A percentile compares a stretch with the other conserved stretches of the same genome.
Conservation (phyloP, 92 coral and sea anemone species). For the Palythoa heliodiscus region DNA sequence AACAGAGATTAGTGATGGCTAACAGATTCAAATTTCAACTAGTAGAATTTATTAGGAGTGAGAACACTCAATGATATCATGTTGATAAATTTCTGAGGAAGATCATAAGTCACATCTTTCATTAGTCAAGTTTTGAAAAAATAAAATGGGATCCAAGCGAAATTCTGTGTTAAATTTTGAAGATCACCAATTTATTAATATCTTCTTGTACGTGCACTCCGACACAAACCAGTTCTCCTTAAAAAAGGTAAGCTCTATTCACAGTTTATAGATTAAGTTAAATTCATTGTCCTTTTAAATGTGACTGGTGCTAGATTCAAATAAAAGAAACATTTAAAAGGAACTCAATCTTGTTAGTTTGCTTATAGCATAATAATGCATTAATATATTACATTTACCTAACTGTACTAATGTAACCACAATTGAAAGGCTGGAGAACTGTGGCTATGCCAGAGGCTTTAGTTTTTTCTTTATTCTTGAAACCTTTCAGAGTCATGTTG, state of each 20-base stretch:
- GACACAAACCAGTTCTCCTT: constrained; percentile 51
- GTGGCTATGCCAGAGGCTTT: background rate
- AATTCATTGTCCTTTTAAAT: background rate
- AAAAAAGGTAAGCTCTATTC: constrained; percentile 16
- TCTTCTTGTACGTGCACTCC: constrained; percentile 72
- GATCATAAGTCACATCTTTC: constrained; percentile 5
- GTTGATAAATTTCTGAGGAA: constrained; percentile 2
- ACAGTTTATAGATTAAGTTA: background rate
- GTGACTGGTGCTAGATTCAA: background rate
- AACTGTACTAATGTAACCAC: background rate
- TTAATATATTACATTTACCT: background rate
- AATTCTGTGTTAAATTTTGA: constrained; percentile 54
- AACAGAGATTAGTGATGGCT: background rate
- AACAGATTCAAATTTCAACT: background rate
- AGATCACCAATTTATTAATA: constrained; percentile 77
- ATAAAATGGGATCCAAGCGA: constrained; percentile 37
- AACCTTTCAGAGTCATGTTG: background rate
- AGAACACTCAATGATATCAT: background rate
- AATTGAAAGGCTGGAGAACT: background rate
- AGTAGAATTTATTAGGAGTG: background rate
- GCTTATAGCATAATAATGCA: background rate
- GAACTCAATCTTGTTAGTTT: background rate
- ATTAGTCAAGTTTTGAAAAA: background rate
- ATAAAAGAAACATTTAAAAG: background rate
- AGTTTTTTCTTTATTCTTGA: background rate